phyloP scores from a whole-genome alignment of 2,113 vertebrate species.

The Melanostigma gelatinosum region DNA sequence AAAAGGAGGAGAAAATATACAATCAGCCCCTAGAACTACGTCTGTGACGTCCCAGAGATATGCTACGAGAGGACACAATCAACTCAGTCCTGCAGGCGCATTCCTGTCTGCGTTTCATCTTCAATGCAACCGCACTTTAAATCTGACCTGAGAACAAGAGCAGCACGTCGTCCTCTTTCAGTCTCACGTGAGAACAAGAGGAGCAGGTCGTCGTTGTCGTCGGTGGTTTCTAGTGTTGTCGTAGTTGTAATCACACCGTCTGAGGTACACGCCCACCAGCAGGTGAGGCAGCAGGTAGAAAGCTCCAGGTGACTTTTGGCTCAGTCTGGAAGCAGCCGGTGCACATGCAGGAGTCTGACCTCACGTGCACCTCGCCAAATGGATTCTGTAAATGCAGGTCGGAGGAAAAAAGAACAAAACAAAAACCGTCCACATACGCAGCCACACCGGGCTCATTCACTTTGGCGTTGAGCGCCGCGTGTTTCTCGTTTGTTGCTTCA shows the following conservation, averaged over 20 bases:
- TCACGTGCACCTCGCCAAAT: neutral
- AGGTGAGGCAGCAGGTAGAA: slow-evolving; percentile 6
- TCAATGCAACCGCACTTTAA: neutral
- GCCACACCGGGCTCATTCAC: slow-evolving; percentile 56
- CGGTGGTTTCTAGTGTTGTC: neutral
- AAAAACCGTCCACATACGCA: slow-evolving; percentile 1
- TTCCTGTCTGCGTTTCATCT: neutral
- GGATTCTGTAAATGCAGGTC: neutral
- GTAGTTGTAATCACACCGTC: neutral
- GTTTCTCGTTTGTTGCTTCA: slow-evolving; percentile 31
- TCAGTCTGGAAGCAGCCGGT: slow-evolving; percentile 44
- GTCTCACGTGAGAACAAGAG: too few species aligned
- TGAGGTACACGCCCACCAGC: slow-evolving; percentile 26
- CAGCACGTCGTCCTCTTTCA: neutral
- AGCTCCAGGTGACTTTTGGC: slow-evolving; percentile 19
- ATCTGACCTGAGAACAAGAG: neutral
- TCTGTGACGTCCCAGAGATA: slow-evolving; percentile 52
- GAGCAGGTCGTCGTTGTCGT: neutral
- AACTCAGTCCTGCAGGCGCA: neutral
- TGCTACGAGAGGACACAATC: slow-evolving; percentile 64
- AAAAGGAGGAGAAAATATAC: slow-evolving; percentile 5
- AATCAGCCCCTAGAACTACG: slow-evolving; percentile 32
- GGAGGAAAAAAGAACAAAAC: neutral
- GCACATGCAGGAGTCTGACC: neutral
- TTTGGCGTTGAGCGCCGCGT: neutral